Base-by-base conservation (phyloP, 2,797 vertebrate species). In the Denticeps clupeoides region DNA sequence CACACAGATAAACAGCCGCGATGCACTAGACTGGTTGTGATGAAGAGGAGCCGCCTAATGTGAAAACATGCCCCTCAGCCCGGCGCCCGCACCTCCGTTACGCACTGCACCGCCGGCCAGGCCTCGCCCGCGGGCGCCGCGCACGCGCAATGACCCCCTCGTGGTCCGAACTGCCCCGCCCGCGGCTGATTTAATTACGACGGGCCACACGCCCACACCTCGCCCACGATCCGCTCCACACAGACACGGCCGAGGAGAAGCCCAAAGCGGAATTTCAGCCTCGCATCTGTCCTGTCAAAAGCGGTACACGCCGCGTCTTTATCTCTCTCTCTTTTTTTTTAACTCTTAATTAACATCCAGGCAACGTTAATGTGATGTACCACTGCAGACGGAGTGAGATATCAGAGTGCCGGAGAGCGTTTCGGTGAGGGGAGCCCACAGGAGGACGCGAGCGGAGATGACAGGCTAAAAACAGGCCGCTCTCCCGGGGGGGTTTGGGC, bases 151-250 rank as follows among this genome's bases (percentile, higher is more conserved):
- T 10, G 41, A 62, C 71, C 4, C 59, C 71, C 75, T 78, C 41
- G 51, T 69, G 74, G 77, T 66, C 50, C 67, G 63, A 33, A 60
- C 48, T 69, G 64, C 59, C 51, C 49, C 29, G 1, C 60, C 73
- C 38, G 55, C 51, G 33, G 11, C 67, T 73, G 68, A 80, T 82
- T 78, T 70, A 75, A 82, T 81, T 80, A 79, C 69, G 33, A 59
- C 40, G 44, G 11, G 29, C 51, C 33, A n/a, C 67, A 73, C 66
- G 64, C 51, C 56, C 42, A 21, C 60, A 45, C 38, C 45, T 64
- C 49, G 22, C 16, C 55, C 57, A 23, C 24, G 55, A 66, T 67
- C 64, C 44, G 47, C 74, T 72, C 69, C 22, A 38, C 60, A 60
- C 59, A 55, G 29, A 42, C 10, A 25, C 12, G 56, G 62, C 32